Evolutionary conservation across 2,113 vertebrate species (phyloP), one percentile per base, ranked within the genome.

Genomic region (Erythrocebus patas): DNA sequence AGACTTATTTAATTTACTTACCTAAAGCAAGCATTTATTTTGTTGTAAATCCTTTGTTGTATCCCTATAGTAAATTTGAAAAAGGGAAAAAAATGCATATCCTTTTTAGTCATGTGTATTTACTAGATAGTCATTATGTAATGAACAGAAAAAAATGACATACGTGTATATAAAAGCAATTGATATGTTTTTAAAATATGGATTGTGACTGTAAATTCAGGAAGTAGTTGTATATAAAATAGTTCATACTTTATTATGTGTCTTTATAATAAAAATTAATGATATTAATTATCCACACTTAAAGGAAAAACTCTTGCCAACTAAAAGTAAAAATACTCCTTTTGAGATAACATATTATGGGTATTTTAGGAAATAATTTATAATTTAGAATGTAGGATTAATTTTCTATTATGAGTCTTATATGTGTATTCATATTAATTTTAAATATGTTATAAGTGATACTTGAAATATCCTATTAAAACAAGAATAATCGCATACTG

Each of bases 31-130:
- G 45, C 91, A 86, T 90, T 76, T 98, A 89, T 94, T 83, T 72
- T 97, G 35, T 91, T 95, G 18, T 91, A 93, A 96, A 45, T 90
- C 23, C 18, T 76, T 68, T 68, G 8, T 90, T 85, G 20, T 89
- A 84, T 93, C 96, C 97, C 23, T 80, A 72, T n/a, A 97, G 68
- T 96, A 91, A 98, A 96, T 93, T 87, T 68, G 8, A 79, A 96
- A 76, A 75, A n/a, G 30, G 27, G 6, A 25, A n/a, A 86, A 88
- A 79, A 64, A 25, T 38, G 4, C 14, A 55, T 79, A 35, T 75
- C 13, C 38, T 86, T 70, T 76, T 96, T 88, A 81, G 8, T 80
- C 80, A 55, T 30, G 13, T 45, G 1, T 91, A 32, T 95, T 96
- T 93, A 86, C 3, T 40, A 95, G 2, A 17, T 32, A 91, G 59